Evolutionary conservation across 1,140 invertebrate species (phyloP), one percentile per base, ranked within the genome.

Genomic region (Aphelenchoides besseyi): DNA sequence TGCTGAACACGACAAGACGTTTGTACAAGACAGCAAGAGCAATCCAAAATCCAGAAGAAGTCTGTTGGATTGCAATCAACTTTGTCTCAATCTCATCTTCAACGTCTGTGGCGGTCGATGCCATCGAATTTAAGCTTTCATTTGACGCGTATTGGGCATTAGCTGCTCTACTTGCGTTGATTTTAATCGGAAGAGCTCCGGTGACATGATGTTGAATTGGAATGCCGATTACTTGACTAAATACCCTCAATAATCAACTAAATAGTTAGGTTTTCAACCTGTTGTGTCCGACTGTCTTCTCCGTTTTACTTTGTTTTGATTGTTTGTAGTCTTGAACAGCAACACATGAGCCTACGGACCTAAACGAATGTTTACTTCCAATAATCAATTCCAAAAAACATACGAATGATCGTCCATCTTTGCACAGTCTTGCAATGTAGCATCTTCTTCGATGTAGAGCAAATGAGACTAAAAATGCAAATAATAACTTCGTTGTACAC

Each of bases 241-340:
- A 73, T 26, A 36, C 26, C n/a, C n/a, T n/a, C n/a, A n/a, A n/a
- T 12, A 66, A 33, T 0, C 30, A 66, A 72, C 2, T 33, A 68
- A 57, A 33, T 37, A 69, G 36, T 23, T 35, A 70, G 28, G 28
- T 72, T 23, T 16, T 71, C 74, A 68, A 80, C 85, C 73, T 79
- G 76, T 77, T 85, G 78, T 26, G 82, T 74, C 59, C 69, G 67
- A 70, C 85, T 30, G 26, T 69, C 23, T 16, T 72, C 32, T 48
- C 41, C 30, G 36, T 57, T 67, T 79, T 80, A 53, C 71, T 69
- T 32, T 70, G 68, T 33, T 79, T 75, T 16, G 74, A 84, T 76
- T 90, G 90, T 78, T 92, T 91, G 86, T 93, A 92, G 82, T 92
- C 91, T 79, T 91, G 90, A 3, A 92, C 89, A 52, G 91, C 88